Percentiles rank a stretch among this genome's conserved stretches.
phyloP scores from a whole-genome alignment of 2,113 vertebrate species.

The Nibea albiflora region DNA sequence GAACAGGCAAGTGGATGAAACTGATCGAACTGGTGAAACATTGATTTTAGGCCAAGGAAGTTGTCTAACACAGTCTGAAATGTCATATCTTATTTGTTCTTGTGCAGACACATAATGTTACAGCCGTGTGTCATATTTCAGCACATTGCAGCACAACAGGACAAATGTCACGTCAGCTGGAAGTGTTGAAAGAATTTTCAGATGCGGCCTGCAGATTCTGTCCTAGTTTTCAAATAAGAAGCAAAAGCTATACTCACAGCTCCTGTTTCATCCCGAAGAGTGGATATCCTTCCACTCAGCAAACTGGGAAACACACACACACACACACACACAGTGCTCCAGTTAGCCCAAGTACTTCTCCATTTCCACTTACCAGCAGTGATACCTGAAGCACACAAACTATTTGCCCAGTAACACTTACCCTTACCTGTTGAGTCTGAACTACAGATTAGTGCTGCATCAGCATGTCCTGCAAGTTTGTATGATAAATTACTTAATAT shows the following conservation, averaged over 20 bases:
- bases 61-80: background rate
- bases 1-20: background rate
- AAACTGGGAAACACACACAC: slow-evolving; percentile 85
- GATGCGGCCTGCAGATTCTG: slow-evolving; percentile 19
- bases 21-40: background rate
- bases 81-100: background rate
- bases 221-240: slow-evolving; percentile 25
- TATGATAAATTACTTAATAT: background rate
- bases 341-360: slow-evolving; percentile 40
- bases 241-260: slow-evolving; percentile 89
- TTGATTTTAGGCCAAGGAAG: background rate
- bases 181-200: slow-evolving; percentile 1
- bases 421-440: background rate
- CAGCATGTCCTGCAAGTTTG: background rate
- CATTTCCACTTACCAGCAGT: slow-evolving; percentile 32
- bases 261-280: slow-evolving; percentile 98
- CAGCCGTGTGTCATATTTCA: slow-evolving; percentile 2
- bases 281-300: slow-evolving; percentile 98
- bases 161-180: background rate
- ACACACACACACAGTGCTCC: slow-evolving; percentile 28
- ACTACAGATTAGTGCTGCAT: slow-evolving; percentile 7
- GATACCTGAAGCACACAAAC: slow-evolving; percentile 1
- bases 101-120: background rate
- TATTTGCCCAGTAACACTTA: slow-evolving; percentile 2
- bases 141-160: slow-evolving; percentile 15